phyloP scores from a whole-genome alignment of 2,113 vertebrate species.

The Ochotona princeps region DNA sequence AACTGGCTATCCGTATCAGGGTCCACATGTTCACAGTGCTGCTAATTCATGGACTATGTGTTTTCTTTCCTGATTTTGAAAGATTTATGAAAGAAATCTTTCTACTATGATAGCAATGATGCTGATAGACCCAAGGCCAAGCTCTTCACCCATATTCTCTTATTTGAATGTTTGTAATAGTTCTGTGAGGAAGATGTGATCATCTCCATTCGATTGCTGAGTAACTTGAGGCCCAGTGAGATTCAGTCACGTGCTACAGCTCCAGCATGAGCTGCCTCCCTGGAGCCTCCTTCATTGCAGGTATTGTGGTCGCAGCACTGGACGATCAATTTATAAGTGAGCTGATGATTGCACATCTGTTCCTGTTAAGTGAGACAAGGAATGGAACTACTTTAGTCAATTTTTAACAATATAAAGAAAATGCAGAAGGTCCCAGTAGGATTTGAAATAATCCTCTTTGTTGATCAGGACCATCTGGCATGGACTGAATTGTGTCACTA shows the following conservation, averaged over 20 bases:
- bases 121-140: neutral
- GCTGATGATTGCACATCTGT: neutral
- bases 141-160: neutral
- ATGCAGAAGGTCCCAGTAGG: neutral
- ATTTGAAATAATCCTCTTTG: conserved; percentile 50
- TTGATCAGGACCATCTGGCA: neutral
- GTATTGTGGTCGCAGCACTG: neutral
- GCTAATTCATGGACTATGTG: neutral
- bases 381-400: conserved; percentile 19
- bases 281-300: neutral
- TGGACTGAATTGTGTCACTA: neutral
- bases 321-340: neutral
- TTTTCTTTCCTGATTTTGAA: neutral
- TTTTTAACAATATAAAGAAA: conserved; percentile 52
- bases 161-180: neutral
- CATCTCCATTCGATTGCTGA: neutral
- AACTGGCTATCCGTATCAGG: neutral
- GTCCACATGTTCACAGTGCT: neutral
- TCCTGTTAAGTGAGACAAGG: conserved; percentile 36
- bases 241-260: neutral
- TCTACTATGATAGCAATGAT: neutral
- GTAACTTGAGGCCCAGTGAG: neutral
- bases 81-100: neutral
- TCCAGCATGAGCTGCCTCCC: neutral
- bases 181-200: neutral